These are phyloP conservation scores for Epinephelus lanceolatus DNA, from an alignment of 2,113 vertebrate genomes.

Conservation along the genomic window DNA sequence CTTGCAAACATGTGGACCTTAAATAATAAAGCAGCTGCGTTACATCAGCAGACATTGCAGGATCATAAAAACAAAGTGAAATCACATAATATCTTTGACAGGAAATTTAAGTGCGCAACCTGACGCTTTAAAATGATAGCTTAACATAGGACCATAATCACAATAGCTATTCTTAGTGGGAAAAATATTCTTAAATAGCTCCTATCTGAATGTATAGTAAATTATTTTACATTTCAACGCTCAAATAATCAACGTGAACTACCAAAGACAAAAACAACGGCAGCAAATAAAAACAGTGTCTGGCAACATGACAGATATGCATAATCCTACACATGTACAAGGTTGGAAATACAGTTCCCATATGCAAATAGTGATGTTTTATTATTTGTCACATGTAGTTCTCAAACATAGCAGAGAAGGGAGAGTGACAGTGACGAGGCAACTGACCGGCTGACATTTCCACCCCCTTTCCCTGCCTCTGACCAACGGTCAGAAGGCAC, in stretches of 20 bases:
- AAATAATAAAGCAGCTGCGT: conserved; percentile 17
- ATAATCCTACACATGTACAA: conserved; percentile 50
- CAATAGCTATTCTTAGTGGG: conserved; percentile 30
- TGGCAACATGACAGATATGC: conserved; percentile 52
- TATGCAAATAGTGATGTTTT: conserved; percentile 52
- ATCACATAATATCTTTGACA: conserved; percentile 32
- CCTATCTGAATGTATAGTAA: conserved; percentile 24
- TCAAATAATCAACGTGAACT: conserved; percentile 26
- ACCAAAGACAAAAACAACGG: conserved; percentile 47
- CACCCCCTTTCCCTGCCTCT: background rate
- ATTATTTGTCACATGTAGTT: conserved; percentile 60
- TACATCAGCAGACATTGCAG: conserved; percentile 1
- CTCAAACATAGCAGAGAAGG: conserved; percentile 76
- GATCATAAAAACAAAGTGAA: conserved; percentile 22
- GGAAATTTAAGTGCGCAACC: conserved; percentile 38
- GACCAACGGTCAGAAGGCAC: conserved; percentile 47
- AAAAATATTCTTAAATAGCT: conserved; percentile 27
- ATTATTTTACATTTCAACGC: conserved; percentile 7
- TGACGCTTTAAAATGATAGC: conserved; percentile 44
- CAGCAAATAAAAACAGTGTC: conserved; percentile 53
- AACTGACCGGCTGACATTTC: conserved; percentile 40
- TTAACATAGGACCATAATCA: conserved; percentile 48
- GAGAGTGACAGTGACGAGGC: conserved; percentile 51
- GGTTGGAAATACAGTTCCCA: conserved; percentile 40
- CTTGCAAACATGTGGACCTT: background rate